A percentile compares a stretch with the other conserved stretches of the same genome.
phyloP scores from a whole-genome alignment of 1,140 invertebrate genomes.

The Drosophila melanica region DNA sequence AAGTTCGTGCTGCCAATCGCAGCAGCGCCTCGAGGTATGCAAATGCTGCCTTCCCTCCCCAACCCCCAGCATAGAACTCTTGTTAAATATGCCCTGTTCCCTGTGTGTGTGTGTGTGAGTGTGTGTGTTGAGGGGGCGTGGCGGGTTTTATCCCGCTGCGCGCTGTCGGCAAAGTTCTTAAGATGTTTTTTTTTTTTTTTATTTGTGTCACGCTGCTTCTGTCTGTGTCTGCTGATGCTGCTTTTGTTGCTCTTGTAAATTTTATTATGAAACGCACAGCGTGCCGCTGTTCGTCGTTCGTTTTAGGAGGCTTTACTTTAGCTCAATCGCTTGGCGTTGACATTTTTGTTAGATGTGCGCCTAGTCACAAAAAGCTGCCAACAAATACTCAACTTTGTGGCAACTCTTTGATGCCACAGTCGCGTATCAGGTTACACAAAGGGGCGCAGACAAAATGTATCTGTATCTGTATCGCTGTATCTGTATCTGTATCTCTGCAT shows the following conservation, averaged over 20 bases:
- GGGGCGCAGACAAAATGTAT: slow-evolving; percentile 8
- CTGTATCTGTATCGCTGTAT: neutral
- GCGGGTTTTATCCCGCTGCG: slow-evolving; percentile 14
- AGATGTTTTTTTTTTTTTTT: slow-evolving; percentile 64
- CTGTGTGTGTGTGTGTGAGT: neutral
- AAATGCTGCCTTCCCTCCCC: slow-evolving; percentile 7
- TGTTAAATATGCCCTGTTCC: neutral
- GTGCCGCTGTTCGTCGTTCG: slow-evolving; percentile 34
- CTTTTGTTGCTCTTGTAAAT: slow-evolving; percentile 63
- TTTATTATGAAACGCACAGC: slow-evolving; percentile 74
- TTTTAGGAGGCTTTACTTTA: slow-evolving; percentile 5
- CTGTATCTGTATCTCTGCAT: neutral
- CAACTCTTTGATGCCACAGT: slow-evolving; percentile 65
- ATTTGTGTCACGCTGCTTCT: slow-evolving; percentile 72
- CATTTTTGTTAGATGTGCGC: slow-evolving; percentile 48
- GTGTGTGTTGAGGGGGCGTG: neutral
- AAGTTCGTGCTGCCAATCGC: slow-evolving; percentile 53
- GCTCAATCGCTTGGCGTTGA: slow-evolving; percentile 54
- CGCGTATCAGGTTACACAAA: slow-evolving; percentile 62
- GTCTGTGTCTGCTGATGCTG: slow-evolving; percentile 44
- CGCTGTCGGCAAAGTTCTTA: slow-evolving; percentile 76
- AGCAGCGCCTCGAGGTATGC: slow-evolving; percentile 35
- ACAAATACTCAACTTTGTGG: slow-evolving; percentile 25
- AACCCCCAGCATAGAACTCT: slow-evolving; percentile 32
- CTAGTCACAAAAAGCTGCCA: slow-evolving; percentile 2